These are phyloP conservation scores for Dipodomys spectabilis DNA, from an alignment of 2,113 vertebrate genomes.

Conservation along the genomic window DNA sequence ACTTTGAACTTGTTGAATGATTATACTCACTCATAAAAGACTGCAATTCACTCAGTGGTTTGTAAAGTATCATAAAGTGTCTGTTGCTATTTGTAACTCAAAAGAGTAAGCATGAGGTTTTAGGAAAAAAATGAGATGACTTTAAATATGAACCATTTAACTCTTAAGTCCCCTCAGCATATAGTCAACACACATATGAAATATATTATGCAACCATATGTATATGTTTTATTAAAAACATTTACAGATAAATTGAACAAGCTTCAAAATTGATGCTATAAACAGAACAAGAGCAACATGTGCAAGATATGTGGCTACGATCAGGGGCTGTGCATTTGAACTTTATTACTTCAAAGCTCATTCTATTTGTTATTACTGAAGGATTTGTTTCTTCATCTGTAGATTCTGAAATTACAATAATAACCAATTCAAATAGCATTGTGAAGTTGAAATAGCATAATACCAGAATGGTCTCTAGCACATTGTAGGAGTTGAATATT, in stretches of 20 bases:
- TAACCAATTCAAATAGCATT: background rate
- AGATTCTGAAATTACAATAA: background rate
- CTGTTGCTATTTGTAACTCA: background rate
- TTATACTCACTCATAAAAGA: slow-evolving; percentile 1
- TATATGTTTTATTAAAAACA: slow-evolving; percentile 49
- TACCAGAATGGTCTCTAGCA: background rate
- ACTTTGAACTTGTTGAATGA: background rate
- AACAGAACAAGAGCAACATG: slow-evolving; percentile 8
- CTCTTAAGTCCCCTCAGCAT: slow-evolving; percentile 55
- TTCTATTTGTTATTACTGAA: background rate
- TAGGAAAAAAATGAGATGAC: slow-evolving; percentile 21
- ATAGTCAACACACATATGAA: slow-evolving; percentile 50
- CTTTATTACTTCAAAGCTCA: background rate
- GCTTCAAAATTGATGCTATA: slow-evolving; percentile 37
- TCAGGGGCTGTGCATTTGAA: background rate
- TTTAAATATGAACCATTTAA: slow-evolving; percentile 63
- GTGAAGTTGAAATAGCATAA: background rate
- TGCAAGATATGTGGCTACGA: background rate
- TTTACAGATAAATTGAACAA: slow-evolving; percentile 36
- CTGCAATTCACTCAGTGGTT: background rate
- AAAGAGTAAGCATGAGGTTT: slow-evolving; percentile 11
- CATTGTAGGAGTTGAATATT: background rate
- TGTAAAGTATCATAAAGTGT: background rate
- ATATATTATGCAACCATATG: background rate
- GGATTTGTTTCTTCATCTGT: slow-evolving; percentile 8